Conservation (phyloP, 1,140 invertebrate genomes). For the Papilio polytes region DNA sequence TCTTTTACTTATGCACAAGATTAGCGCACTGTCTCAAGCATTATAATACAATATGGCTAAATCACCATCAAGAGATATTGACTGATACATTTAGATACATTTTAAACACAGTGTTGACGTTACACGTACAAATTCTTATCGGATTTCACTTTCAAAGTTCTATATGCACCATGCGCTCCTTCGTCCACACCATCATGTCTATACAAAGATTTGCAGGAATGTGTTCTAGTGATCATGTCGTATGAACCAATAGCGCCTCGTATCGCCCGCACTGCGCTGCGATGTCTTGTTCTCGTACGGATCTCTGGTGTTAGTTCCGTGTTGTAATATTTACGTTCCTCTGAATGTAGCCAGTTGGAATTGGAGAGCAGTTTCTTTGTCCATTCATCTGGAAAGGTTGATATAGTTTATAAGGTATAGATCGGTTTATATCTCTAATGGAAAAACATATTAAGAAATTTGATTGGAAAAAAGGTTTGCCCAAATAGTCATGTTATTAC, state of each 20-base stretch:
- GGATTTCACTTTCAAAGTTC: conserved; percentile 62
- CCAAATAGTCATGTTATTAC: no score
- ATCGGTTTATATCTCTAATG: no score
- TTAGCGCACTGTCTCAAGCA: no score
- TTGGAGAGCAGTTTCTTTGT: conserved; percentile 73
- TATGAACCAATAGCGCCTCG: conserved; percentile 64
- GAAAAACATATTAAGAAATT: no score
- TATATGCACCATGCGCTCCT: conserved; percentile 70
- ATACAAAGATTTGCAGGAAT: conserved; percentile 69
- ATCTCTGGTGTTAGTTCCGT: conserved; percentile 68
- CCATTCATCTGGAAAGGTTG: conserved; percentile 71
- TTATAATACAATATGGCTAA: no score
- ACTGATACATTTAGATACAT: not conserved
- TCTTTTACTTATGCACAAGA: no score
- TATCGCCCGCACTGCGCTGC: conserved; percentile 56
- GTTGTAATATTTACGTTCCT: conserved; percentile 71
- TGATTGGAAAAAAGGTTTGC: no score
- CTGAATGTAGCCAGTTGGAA: conserved; percentile 72
- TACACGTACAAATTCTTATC: conserved; percentile 61
- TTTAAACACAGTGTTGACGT: not conserved
- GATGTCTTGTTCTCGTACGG: conserved; percentile 51
- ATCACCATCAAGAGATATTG: not conserved
- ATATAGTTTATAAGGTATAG: not conserved
- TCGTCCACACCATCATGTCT: conserved; percentile 66
- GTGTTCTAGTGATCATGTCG: conserved; percentile 69